Percentiles rank a stretch among this genome's conserved stretches.
phyloP scores from a whole-genome alignment of 2,797 vertebrate species.

The Threskiornis aethiopicus region DNA sequence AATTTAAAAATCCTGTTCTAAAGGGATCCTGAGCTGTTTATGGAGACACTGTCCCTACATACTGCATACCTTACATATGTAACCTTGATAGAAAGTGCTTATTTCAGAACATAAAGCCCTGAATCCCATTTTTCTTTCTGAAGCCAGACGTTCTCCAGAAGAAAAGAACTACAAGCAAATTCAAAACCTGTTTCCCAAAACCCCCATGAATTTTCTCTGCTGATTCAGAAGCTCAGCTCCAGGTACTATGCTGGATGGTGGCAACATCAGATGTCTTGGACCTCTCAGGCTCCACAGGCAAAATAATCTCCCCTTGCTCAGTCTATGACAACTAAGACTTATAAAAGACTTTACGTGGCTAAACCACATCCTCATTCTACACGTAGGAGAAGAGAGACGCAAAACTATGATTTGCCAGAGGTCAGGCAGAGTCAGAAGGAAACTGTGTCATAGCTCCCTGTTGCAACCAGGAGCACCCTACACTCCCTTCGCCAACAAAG shows the following conservation, averaged over 20 bases:
- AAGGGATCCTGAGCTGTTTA: not conserved
- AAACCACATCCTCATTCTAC: not conserved
- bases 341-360: not conserved
- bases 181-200: not conserved
- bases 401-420: not conserved
- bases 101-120: not conserved
- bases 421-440: not conserved
- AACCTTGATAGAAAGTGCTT: not conserved
- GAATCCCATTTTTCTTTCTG: not conserved
- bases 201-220: not conserved
- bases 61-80: accelerated
- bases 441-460: not conserved
- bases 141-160: not conserved
- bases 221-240: not conserved
- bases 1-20: not conserved
- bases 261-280: not conserved
- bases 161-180: not conserved
- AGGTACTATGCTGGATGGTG: accelerated
- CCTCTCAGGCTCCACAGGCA: accelerated
- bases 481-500: not conserved
- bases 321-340: not conserved
- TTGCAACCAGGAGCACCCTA: not conserved
- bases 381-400: accelerated
- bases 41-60: not conserved
- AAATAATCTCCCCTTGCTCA: not conserved